phyloP scores from a whole-genome alignment of 2,888 invertebrate genomes.

The Adelphocoris suturalis region DNA sequence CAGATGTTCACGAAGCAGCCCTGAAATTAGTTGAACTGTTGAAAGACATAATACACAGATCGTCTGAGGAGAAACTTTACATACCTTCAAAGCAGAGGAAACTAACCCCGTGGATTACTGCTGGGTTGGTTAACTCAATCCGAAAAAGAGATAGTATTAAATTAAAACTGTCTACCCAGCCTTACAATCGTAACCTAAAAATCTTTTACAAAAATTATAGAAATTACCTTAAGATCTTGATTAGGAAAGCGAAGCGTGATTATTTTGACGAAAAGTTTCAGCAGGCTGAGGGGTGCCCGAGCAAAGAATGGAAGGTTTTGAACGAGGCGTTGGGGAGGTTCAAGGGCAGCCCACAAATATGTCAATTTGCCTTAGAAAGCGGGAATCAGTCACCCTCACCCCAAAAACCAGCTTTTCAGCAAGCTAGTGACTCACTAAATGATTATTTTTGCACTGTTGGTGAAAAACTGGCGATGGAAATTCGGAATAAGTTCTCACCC shows the following conservation, averaged over 20 bases:
- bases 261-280: slow-evolving; percentile 45
- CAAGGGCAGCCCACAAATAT: slow-evolving; percentile 17
- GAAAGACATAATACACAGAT: not conserved
- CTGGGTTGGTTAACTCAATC: not conserved
- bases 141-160: slow-evolving; percentile 43
- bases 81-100: not conserved
- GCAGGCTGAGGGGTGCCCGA: slow-evolving; percentile 44
- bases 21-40: not conserved
- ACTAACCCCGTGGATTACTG: not conserved
- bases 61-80: not conserved
- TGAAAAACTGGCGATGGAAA: slow-evolving; percentile 31
- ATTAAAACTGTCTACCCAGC: slow-evolving; percentile 25
- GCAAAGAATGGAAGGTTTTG: slow-evolving; percentile 54
- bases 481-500: slow-evolving; percentile 18
- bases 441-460: slow-evolving; percentile 44
- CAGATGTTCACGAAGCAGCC: slow-evolving; percentile 41
- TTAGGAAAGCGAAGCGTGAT: slow-evolving; percentile 17
- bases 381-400: not conserved
- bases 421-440: slow-evolving; percentile 37
- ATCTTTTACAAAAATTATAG: slow-evolving; percentile 42
- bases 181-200: slow-evolving; percentile 40
- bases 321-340: slow-evolving; percentile 37
- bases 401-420: slow-evolving; percentile 12
- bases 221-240: slow-evolving; percentile 34
- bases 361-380: slow-evolving; percentile 19